Conservation (phyloP, 1,140 invertebrate species). For the Achroia grisella region DNA sequence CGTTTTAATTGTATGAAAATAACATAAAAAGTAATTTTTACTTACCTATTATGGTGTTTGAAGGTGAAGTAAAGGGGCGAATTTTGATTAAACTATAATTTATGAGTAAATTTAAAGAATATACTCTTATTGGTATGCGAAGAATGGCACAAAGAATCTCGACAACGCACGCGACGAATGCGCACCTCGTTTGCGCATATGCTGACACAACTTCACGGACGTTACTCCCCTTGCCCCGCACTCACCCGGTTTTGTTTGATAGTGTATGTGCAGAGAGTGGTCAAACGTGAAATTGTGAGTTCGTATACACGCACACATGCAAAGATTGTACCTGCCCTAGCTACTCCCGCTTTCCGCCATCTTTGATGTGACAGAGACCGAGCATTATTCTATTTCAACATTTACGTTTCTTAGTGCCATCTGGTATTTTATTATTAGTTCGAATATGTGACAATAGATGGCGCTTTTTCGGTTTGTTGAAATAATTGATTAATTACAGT, state of each 20-base stretch:
- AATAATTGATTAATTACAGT: too few relatives aligned
- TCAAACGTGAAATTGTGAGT: constrained; percentile 70
- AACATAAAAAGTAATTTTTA: constrained; percentile 71
- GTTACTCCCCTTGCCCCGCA: constrained; percentile 67
- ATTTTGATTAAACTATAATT: constrained; percentile 77
- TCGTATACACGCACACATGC: constrained; percentile 57
- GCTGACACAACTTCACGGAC: constrained; percentile 80
- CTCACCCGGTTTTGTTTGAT: constrained; percentile 45
- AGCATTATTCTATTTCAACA: constrained; percentile 30
- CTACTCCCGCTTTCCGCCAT: constrained; percentile 64
- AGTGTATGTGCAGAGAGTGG: constrained; percentile 63
- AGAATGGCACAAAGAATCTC: constrained; percentile 96
- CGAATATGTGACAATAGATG: constrained; percentile 9
- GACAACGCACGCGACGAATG: constrained; percentile 90
- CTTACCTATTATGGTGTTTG: constrained; percentile 79
- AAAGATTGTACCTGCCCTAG: constrained; percentile 58
- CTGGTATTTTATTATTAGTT: constrained; percentile 17
- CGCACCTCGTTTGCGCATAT: constrained; percentile 87
- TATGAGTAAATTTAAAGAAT: constrained; percentile 82
- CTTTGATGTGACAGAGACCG: constrained; percentile 53
- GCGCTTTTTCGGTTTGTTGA: background rate
- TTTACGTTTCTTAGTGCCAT: constrained; percentile 30
- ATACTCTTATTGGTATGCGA: constrained; percentile 92
- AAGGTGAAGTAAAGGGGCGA: constrained; percentile 76
- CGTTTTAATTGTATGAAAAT: constrained; percentile 74